phyloP scores from a whole-genome alignment of 1,140 invertebrate species.

The Armadillidium nasatum region DNA sequence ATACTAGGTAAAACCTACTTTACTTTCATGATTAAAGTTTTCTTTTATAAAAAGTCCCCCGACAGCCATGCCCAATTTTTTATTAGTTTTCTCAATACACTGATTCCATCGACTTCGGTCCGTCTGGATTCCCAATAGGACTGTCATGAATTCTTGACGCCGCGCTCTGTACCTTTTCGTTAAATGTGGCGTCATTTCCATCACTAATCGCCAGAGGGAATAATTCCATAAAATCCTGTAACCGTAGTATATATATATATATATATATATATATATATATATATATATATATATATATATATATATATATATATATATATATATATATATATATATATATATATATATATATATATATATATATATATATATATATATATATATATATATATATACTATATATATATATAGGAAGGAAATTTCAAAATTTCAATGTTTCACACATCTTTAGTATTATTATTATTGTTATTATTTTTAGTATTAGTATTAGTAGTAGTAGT shows the following conservation, averaged over 20 bases:
- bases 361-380: neutral
- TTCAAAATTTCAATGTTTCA: too few species aligned
- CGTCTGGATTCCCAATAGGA: constrained; percentile 70
- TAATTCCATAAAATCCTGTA: constrained; percentile 68
- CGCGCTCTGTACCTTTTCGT: constrained; percentile 72
- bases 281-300: constrained; percentile 2
- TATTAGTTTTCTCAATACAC: constrained; percentile 80
- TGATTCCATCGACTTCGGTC: constrained; percentile 72
- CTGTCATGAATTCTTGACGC: constrained; percentile 71
- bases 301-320: too few species aligned
- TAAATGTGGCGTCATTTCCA: constrained; percentile 74
- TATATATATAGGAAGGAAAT: too few species aligned
- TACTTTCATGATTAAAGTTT: constrained; percentile 77
- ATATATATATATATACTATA: neutral
- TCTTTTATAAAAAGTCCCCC: constrained; percentile 74
- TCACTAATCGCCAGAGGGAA: constrained; percentile 72
- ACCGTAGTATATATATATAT: neutral
- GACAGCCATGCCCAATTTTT: constrained; percentile 75
- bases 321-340: too few species aligned
- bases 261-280: constrained; percentile 39
- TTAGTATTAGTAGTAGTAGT: too few species aligned
- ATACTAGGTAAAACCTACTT: constrained; percentile 52
- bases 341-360: too few species aligned
- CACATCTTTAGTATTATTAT: too few species aligned
- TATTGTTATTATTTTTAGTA: too few species aligned